Evolutionary conservation across 2,888 invertebrate genomes (phyloP).

Genomic region (Mythimna impura): DNA sequence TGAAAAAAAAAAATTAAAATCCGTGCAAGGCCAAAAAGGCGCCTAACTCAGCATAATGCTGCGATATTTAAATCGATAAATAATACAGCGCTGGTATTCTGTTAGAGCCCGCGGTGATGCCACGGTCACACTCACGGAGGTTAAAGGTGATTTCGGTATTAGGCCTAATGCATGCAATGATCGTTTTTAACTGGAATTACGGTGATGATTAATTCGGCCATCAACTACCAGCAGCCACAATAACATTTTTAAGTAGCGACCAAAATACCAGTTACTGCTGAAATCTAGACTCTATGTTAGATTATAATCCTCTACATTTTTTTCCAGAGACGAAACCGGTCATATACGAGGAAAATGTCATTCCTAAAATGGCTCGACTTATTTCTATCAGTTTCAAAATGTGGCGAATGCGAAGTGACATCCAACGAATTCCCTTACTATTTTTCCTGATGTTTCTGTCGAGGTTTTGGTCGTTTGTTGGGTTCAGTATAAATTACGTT

Average conservation of each 20-base stretch:
- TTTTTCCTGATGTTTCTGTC: conserved; percentile 52
- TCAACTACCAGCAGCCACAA: neutral
- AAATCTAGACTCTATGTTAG: neutral
- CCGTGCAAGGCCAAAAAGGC: no score
- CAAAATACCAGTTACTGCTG: neutral
- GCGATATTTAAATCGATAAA: no score
- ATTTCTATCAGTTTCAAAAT: conserved; percentile 44
- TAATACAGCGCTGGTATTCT: no score
- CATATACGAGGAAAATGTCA: neutral
- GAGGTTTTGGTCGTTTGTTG: conserved; percentile 15
- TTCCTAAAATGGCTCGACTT: conserved; percentile 47
- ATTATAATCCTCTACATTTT: neutral
- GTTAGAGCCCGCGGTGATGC: no score
- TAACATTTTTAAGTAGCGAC: neutral
- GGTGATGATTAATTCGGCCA: no score
- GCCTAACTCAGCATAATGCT: no score
- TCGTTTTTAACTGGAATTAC: neutral
- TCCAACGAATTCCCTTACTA: conserved; percentile 44
- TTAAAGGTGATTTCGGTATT: no score
- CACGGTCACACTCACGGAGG: no score
- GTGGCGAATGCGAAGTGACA: conserved; percentile 52
- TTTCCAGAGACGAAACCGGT: neutral
- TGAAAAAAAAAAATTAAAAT: no score
- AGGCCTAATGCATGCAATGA: neutral
- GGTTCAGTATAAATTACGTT: conserved; percentile 24